Percentiles rank a stretch among this genome's conserved stretches.
These are phyloP conservation scores for Dastarcus helophoroides DNA, from an alignment of 2,888 invertebrate species.

Conservation along the genomic window DNA sequence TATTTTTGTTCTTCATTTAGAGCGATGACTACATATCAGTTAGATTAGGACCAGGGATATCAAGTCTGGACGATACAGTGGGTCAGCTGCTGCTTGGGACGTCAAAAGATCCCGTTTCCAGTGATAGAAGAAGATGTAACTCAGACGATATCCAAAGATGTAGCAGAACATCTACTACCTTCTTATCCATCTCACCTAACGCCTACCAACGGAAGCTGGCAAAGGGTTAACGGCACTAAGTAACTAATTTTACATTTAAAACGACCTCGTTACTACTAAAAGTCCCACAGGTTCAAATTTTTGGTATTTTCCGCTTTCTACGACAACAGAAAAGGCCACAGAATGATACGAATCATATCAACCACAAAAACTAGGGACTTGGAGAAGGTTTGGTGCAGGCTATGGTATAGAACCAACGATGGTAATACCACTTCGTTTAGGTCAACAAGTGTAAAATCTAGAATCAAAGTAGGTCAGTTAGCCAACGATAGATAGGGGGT, in stretches of 20 bases:
- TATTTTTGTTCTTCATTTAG: constrained; percentile 30
- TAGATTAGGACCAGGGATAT: constrained; percentile 37
- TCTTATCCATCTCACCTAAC: constrained; percentile 50
- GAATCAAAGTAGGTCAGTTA: constrained; percentile 54
- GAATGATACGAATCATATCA: constrained; percentile 67
- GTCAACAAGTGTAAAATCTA: constrained; percentile 58
- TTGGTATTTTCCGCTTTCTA: constrained; percentile 86
- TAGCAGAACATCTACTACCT: constrained; percentile 39
- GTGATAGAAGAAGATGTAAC: constrained; percentile 20
- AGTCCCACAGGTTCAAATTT: constrained; percentile 60
- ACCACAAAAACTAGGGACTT: constrained; percentile 80
- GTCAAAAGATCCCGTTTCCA: constrained; percentile 18
- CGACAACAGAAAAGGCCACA: constrained; percentile 58
- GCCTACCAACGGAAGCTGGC: constrained; percentile 68
- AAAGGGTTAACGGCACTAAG: constrained; percentile 63
- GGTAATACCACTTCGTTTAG: constrained; percentile 22
- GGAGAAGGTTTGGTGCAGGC: constrained; percentile 68
- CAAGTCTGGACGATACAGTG: constrained; percentile 33
- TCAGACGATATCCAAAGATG: constrained; percentile 25
- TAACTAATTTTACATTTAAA: constrained; percentile 29
- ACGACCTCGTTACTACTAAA: neutral
- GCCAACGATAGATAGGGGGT: neutral
- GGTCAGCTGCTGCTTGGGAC: constrained; percentile 31
- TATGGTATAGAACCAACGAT: constrained; percentile 51
- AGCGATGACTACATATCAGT: constrained; percentile 41